These are phyloP conservation scores for Holcopasites calliopsidis DNA, from an alignment of 1,140 invertebrate species.

Conservation along the genomic window DNA sequence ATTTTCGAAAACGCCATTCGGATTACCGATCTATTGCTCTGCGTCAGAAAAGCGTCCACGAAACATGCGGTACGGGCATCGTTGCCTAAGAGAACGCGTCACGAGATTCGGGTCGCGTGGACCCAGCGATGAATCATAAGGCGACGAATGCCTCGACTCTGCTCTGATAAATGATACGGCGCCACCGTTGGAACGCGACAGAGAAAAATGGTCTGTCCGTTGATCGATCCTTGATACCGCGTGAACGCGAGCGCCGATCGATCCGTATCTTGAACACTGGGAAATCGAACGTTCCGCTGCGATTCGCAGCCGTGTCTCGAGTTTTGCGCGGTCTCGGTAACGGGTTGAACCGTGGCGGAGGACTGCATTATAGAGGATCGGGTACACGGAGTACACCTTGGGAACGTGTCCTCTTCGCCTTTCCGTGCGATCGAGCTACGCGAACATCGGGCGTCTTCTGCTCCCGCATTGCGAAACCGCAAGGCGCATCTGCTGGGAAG, in stretches of 20 bases:
- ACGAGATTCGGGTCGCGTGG: background rate
- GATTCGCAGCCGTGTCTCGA: conserved; percentile 50
- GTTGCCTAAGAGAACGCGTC: background rate
- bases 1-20: too few species aligned
- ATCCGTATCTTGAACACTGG: background rate
- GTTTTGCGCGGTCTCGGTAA: conserved; percentile 66
- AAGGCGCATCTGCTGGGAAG: conserved; percentile 44
- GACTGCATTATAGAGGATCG: conserved; percentile 62
- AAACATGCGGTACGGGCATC: background rate
- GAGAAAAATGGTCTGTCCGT: conserved; percentile 4
- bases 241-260: conserved; percentile 7
- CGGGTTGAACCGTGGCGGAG: conserved; percentile 72
- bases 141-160: background rate
- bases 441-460: conserved; percentile 59
- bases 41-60: too few species aligned
- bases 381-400: conserved; percentile 57
- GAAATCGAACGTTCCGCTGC: background rate
- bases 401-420: conserved; percentile 67
- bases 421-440: conserved; percentile 50
- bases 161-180: background rate
- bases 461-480: conserved; percentile 50
- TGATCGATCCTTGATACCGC: background rate
- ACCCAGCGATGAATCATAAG: background rate
- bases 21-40: too few species aligned
- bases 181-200: background rate